Conservation (phyloP, 2,113 vertebrate species). For the Rostratula benghalensis region DNA sequence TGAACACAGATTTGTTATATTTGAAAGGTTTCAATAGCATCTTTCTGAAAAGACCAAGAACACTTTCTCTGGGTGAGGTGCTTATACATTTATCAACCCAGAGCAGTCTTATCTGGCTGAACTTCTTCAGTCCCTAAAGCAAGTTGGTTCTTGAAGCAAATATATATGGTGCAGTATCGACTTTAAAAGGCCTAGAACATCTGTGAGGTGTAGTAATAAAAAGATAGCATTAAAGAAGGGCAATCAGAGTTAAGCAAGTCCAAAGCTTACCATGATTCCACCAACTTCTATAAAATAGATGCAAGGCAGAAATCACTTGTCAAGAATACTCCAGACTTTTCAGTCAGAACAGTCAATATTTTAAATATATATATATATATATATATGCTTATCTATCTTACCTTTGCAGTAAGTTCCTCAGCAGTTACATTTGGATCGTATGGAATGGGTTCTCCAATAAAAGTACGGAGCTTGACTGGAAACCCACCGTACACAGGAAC, state of each 20-base stretch:
- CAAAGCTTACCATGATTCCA: background rate
- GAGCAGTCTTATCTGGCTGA: background rate
- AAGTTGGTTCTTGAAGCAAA: background rate
- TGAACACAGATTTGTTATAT: background rate
- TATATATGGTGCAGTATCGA: background rate
- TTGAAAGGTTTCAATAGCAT: background rate
- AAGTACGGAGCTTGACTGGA: conserved; percentile 94
- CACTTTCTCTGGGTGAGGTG: background rate
- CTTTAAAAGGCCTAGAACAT: background rate
- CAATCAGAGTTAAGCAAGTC: background rate
- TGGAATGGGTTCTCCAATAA: conserved; percentile 92
- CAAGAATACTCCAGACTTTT: background rate
- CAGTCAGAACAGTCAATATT: background rate
- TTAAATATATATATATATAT: background rate
- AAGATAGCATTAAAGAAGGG: background rate
- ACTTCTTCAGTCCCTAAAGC: background rate
- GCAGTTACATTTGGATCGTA: conserved; percentile 88
- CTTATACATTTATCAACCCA: background rate
- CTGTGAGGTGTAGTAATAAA: background rate
- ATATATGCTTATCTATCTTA: conserved; percentile 46
- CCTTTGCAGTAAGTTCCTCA: conserved; percentile 89
- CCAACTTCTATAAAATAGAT: background rate
- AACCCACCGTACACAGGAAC: conserved; percentile 94
- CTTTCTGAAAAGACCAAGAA: background rate
- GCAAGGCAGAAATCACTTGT: background rate